Evolutionary conservation across 2,113 vertebrate species (phyloP).

Genomic region (Gyps fulvus): DNA sequence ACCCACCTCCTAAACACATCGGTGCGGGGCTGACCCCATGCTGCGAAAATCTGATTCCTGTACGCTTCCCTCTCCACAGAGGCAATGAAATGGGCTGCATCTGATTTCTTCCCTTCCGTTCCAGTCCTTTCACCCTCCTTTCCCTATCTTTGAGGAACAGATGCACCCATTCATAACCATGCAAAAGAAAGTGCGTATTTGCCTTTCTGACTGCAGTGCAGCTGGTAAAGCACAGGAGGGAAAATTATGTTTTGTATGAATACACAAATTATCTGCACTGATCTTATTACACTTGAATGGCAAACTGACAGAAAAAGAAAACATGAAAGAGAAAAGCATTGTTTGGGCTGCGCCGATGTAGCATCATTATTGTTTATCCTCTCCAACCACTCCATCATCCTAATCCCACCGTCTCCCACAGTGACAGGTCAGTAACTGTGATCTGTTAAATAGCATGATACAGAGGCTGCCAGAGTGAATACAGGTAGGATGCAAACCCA

Average conservation of each 20-base stretch:
- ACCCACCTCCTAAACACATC: neutral
- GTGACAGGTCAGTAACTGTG: neutral
- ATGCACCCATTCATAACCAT: neutral
- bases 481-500: neutral
- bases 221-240: constrained; percentile 33
- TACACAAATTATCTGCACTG: constrained; percentile 38
- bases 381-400: constrained; percentile 28
- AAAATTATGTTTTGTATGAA: neutral
- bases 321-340: neutral
- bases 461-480: neutral
- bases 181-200: neutral
- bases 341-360: neutral
- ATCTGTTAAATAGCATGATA: neutral
- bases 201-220: neutral
- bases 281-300: constrained; percentile 31
- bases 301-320: neutral
- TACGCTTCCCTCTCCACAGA: neutral
- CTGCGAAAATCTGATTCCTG: neutral
- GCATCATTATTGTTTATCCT: constrained; percentile 8
- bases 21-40: neutral
- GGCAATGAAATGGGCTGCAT: neutral
- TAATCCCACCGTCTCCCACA: neutral
- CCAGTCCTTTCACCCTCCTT: neutral
- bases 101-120: neutral
- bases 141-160: constrained; percentile 4